Percentiles rank a stretch among this genome's conserved stretches.
Conservation (phyloP, 2,888 invertebrate species). For the Anthophora plumipes region DNA sequence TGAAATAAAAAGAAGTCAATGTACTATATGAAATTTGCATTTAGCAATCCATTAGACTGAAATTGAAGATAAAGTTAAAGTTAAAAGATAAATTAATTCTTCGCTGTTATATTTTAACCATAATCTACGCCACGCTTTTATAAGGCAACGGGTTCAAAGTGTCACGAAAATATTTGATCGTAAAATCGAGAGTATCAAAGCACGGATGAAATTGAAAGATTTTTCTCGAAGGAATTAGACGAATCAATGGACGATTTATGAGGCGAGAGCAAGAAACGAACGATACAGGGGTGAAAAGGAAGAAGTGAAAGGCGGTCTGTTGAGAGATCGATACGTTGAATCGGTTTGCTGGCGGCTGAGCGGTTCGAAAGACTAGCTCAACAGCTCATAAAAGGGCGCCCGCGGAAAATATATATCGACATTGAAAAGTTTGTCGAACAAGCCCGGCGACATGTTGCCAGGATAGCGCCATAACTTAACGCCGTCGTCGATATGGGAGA, state of each 20-base stretch:
- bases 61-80: no score
- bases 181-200: not conserved
- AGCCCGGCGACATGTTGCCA: constrained; percentile 82
- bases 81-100: no score
- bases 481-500: constrained; percentile 78
- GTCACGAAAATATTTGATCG: not conserved
- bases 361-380: constrained; percentile 66
- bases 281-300: not conserved
- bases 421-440: constrained; percentile 84
- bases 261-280: constrained; percentile 10
- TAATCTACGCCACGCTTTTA: no score
- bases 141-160: no score
- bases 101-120: no score
- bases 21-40: no score
- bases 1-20: no score
- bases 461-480: constrained; percentile 83
- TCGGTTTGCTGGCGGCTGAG: constrained; percentile 62
- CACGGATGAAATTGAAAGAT: not conserved
- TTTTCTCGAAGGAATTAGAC: not conserved
- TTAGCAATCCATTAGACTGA: no score
- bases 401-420: constrained; percentile 79
- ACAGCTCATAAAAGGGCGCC: constrained; percentile 78
- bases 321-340: constrained; percentile 67
- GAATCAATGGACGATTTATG: constrained; percentile 35
- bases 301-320: not conserved